A percentile compares a stretch with the other conserved stretches of the same genome.
Conservation (phyloP, 2,888 invertebrate genomes). For the Allophyes oxyacanthae region DNA sequence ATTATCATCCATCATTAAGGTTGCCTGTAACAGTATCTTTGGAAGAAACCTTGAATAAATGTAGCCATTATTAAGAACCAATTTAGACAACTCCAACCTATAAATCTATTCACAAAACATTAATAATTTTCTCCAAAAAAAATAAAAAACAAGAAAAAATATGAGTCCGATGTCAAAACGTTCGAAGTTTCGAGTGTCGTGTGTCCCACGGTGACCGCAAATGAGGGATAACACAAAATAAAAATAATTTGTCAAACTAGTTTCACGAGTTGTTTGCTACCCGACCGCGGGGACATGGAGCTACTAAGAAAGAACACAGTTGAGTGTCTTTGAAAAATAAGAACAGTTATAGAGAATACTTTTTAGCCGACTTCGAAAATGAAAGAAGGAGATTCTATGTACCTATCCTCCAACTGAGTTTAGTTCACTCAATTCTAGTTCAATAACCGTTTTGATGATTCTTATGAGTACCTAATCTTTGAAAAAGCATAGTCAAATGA, state of each 20-base stretch:
- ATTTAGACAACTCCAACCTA: neutral
- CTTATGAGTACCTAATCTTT: too few relatives aligned
- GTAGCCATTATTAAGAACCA: too few relatives aligned
- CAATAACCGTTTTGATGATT: too few relatives aligned
- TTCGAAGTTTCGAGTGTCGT: conserved; percentile 61
- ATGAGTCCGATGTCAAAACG: conserved; percentile 44
- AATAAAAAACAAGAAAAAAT: conserved; percentile 4
- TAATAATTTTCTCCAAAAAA: neutral
- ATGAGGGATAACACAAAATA: conserved; percentile 67
- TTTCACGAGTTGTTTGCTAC: conserved; percentile 67
- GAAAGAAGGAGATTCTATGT: too few relatives aligned
- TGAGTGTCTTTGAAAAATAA: neutral
- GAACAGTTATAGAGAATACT: too few relatives aligned
- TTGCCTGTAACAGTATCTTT: too few relatives aligned
- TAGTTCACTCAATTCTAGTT: too few relatives aligned
- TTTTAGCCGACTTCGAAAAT: too few relatives aligned
- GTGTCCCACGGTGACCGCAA: conserved; percentile 73
- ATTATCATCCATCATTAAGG: too few relatives aligned
- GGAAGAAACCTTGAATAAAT: too few relatives aligned
- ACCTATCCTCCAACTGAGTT: too few relatives aligned
- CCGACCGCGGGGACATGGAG: conserved; percentile 57
- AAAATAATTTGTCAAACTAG: conserved; percentile 84
- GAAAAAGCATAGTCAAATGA: too few relatives aligned
- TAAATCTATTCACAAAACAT: conserved; percentile 2
- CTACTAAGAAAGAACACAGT: conserved; percentile 25